Evolutionary conservation across 2,113 vertebrate species (phyloP), one percentile per base, ranked within the genome.

Genomic region (Triplophysa rosa): DNA sequence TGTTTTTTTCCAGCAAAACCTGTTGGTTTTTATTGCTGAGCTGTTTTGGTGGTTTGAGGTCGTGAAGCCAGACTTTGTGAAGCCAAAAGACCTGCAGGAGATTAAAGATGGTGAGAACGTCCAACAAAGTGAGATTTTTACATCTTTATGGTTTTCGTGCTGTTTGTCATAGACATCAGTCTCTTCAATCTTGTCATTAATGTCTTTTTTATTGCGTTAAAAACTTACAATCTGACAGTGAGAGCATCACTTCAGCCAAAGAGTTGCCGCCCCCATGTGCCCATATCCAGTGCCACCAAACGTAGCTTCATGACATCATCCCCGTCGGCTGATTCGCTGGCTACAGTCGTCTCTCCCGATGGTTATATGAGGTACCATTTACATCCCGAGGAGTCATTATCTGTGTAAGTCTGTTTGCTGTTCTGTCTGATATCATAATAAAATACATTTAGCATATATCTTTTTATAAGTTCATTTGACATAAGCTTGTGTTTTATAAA

Each of bases 41-140:
- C 94, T 99, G 47, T 99, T 98, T 87, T 98, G 97, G 97, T 97
- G 96, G 96, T 98, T 98, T 87, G 97, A 98, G 86, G 94, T 91
- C 1, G 95, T 97, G 80, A 96, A 93, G 79, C 97, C 97, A 8
- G 96, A 96, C 45, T 98, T 98, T 9, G 96, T 99, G 0, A 96
- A 97, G 19, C 97, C 96, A 37, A 92, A 95, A 82, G 95, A 96
- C 67, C 81, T 93, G 37, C 96, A 97, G 83, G 96, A 97, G 73
- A 90, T 93, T 84, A 96, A 93, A 88, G 96, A 98, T 21, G 95
- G 97, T 98, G 81, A 85, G 89, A 16, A 49, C 47, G 11, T 16
- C 47, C 11, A 1, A 49, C 3, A 49, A 2, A 7, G 10, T 49
- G 45, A 12, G 45, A 49, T 37, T 8, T 37, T 37, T 37, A 1